Conservation (phyloP, 2,113 vertebrate species). For the Catharus fuscescens region DNA sequence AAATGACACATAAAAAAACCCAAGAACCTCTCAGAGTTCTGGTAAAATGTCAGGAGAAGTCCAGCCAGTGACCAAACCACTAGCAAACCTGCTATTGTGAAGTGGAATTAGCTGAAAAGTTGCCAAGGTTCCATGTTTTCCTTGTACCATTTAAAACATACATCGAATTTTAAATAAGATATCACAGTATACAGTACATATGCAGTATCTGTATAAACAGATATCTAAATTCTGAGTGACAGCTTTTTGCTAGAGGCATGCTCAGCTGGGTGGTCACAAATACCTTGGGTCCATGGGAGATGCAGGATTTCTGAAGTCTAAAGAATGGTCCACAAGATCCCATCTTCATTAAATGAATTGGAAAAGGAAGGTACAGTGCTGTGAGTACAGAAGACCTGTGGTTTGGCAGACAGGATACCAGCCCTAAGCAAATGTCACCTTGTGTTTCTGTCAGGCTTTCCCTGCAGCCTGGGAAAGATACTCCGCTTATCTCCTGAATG, state of each 20-base stretch:
- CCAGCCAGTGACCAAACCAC: background rate
- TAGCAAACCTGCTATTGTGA: background rate
- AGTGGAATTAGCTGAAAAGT: background rate
- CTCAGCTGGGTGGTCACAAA: background rate
- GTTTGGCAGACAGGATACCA: background rate
- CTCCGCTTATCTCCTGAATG: background rate
- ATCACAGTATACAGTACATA: background rate
- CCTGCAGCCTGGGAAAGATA: background rate
- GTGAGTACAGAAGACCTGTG: background rate
- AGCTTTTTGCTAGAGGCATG: background rate
- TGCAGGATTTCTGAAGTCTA: background rate
- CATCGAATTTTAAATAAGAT: background rate
- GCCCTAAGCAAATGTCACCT: background rate
- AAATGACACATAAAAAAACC: background rate
- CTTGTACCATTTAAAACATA: background rate
- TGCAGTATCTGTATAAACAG: rapidly evolving
- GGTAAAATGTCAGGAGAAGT: background rate
- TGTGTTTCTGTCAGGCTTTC: background rate
- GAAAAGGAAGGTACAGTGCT: background rate
- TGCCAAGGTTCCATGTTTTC: background rate
- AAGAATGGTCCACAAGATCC: background rate
- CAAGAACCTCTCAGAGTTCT: background rate
- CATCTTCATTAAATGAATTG: background rate
- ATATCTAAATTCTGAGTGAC: background rate
- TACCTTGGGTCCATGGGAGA: background rate